Conservation (phyloP, 2,113 vertebrate species). For the Pelodiscus sinensis region DNA sequence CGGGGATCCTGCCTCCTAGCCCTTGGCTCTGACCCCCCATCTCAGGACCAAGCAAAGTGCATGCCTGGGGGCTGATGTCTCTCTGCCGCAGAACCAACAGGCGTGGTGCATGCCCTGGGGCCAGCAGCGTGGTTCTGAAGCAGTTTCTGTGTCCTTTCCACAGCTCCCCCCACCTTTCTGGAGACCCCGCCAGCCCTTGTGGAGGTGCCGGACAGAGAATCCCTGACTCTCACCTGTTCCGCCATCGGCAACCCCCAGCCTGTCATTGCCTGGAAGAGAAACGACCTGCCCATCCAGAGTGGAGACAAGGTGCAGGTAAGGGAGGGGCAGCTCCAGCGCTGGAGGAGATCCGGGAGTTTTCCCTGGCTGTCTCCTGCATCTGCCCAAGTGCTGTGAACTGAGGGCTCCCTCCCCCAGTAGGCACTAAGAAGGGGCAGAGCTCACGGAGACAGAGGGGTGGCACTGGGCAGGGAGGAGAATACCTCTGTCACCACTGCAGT, state of each 20-base stretch:
- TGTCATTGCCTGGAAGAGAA: slow-evolving; percentile 88
- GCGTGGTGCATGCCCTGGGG: background rate
- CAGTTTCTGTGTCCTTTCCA: background rate
- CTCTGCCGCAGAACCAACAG: fast-evolving
- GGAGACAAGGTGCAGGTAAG: slow-evolving; percentile 85
- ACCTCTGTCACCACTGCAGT: background rate
- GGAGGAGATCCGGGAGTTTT: background rate
- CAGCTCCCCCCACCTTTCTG: slow-evolving; percentile 91
- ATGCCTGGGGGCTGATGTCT: background rate
- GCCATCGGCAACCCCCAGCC: slow-evolving; percentile 92
- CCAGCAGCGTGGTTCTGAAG: background rate
- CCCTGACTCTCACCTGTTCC: slow-evolving; percentile 86
- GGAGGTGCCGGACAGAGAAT: slow-evolving; percentile 86
- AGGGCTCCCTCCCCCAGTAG: background rate
- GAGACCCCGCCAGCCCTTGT: slow-evolving; percentile 87
- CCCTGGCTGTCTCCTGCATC: background rate
- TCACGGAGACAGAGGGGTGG: background rate
- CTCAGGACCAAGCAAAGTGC: fast-evolving
- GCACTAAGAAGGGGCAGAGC: background rate
- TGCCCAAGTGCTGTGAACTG: background rate
- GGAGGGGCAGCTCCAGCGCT: background rate
- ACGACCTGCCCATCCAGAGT: slow-evolving; percentile 78
- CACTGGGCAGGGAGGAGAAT: background rate
- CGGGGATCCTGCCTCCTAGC: background rate
- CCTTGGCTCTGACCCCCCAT: background rate